Evolutionary conservation across 2,888 invertebrate genomes (phyloP).

Genomic region (Lucinisca nassula): DNA sequence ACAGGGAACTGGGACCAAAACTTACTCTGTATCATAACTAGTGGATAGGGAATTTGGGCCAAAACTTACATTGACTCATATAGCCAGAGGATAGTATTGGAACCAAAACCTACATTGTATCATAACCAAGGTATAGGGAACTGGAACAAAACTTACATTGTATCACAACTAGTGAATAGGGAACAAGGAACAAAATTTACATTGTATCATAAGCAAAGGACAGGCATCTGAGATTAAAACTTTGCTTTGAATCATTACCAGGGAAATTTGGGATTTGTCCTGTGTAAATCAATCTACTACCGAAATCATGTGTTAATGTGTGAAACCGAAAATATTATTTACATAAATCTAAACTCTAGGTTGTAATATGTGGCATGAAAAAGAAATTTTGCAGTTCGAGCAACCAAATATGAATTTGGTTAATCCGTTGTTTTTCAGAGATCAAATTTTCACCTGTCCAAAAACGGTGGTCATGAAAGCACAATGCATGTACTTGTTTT

Average conservation of each 20-base stretch:
- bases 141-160: not conserved
- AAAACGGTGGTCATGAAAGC: not conserved
- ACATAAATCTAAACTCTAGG: not conserved
- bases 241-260: not conserved
- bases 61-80: not conserved
- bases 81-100: not conserved
- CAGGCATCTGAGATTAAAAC: not conserved
- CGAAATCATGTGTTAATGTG: not conserved
- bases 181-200: not conserved
- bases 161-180: not conserved
- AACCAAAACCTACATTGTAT: not conserved
- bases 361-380: not conserved
- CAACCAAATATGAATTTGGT: not conserved
- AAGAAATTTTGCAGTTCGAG: not conserved
- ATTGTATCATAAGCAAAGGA: not conserved
- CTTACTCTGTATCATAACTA: not conserved
- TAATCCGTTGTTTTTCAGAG: too few species aligned
- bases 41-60: not conserved
- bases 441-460: not conserved
- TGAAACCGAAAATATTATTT: not conserved
- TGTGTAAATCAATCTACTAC: not conserved
- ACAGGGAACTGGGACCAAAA: not conserved
- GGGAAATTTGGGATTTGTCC: not conserved
- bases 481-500: not conserved
- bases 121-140: not conserved